These are phyloP conservation scores for Nasonia oneida DNA, from an alignment of 2,888 invertebrate species.

Conservation along the genomic window DNA sequence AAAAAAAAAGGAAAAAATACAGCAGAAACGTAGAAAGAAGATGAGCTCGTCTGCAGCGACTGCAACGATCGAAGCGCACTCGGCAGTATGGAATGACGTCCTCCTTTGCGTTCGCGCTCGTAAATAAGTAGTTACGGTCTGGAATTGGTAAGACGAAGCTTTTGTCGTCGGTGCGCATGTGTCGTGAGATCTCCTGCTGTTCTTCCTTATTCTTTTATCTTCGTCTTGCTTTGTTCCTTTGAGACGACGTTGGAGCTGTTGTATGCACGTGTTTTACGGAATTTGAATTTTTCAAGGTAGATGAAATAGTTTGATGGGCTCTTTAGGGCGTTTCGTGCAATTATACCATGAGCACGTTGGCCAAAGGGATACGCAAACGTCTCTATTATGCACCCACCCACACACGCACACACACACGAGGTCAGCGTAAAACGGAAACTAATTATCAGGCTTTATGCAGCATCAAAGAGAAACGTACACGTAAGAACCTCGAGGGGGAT, in stretches of 20 bases:
- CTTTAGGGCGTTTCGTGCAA: neutral
- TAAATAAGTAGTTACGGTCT: constrained; percentile 10
- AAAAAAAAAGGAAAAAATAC: neutral
- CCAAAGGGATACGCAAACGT: neutral
- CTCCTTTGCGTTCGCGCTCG: neutral
- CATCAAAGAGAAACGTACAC: neutral
- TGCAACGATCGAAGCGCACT: neutral
- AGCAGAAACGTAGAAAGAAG: neutral
- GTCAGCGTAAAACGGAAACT: neutral
- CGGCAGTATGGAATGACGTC: neutral
- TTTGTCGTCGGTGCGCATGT: neutral
- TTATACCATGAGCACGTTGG: neutral
- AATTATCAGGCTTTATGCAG: neutral
- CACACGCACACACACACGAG: neutral
- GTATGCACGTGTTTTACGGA: neutral
- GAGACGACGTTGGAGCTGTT: too few species aligned
- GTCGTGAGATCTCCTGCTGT: neutral
- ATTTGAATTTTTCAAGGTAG: neutral
- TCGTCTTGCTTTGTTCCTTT: neutral
- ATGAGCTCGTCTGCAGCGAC: neutral
- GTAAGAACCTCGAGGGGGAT: too few species aligned
- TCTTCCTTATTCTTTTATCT: neutral
- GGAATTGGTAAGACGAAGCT: neutral
- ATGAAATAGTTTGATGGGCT: too few species aligned
- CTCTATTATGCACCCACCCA: neutral